These are phyloP conservation scores for Drosophila mimica DNA, from an alignment of 2,888 invertebrate genomes.

Conservation along the genomic window DNA sequence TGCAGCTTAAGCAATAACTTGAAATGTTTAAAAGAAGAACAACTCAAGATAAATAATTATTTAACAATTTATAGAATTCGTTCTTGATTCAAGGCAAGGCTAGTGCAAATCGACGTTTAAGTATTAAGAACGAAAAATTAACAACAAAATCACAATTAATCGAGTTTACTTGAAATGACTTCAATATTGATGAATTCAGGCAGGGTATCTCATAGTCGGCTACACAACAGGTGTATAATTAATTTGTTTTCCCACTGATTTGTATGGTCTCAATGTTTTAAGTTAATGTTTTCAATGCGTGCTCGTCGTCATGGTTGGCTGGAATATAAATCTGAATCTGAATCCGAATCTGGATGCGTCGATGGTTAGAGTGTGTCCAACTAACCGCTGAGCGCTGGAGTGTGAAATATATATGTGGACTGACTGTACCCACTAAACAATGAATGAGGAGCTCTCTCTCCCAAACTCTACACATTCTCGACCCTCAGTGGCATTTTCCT, in stretches of 20 bases:
- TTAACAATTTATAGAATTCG: not conserved
- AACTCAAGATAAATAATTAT: not conserved
- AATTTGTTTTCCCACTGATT: conserved; percentile 7
- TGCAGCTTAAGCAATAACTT: not conserved
- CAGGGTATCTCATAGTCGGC: not conserved
- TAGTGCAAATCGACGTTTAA: not conserved
- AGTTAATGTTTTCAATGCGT: conserved; percentile 39
- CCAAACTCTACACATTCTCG: not conserved
- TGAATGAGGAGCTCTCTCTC: conserved; percentile 1
- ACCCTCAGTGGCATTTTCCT: conserved; percentile 9
- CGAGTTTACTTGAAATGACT: not conserved
- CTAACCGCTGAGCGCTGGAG: conserved; percentile 51
- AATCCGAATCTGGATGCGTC: conserved; percentile 53
- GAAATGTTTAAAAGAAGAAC: not conserved
- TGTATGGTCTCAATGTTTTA: not conserved
- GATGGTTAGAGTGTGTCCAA: conserved; percentile 44
- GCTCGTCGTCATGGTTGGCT: conserved; percentile 61
- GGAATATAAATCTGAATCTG: conserved; percentile 40
- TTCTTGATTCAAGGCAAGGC: not conserved
- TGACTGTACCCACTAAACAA: conserved; percentile 48
- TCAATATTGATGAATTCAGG: not conserved
- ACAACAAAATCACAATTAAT: not conserved
- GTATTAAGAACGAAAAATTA: not conserved
- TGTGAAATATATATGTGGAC: conserved; percentile 52
- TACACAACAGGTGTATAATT: not conserved